Evolutionary conservation across 2,888 invertebrate genomes (phyloP).

Genomic region (Polydrusus cervinus): DNA sequence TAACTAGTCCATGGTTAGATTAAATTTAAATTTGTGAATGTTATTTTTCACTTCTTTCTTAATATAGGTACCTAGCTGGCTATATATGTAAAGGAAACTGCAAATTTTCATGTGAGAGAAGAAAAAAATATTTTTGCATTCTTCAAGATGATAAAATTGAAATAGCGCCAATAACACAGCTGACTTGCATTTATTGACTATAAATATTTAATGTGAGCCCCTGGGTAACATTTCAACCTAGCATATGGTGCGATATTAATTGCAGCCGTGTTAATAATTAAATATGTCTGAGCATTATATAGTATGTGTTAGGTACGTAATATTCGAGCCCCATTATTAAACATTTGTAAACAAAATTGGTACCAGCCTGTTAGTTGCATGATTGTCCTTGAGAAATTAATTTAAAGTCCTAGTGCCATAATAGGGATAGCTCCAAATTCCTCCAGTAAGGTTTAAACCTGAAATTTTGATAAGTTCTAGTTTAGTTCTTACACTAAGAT

Average conservation of each 20-base stretch:
- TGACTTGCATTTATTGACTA: neutral
- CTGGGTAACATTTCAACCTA: neutral
- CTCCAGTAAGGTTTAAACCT: neutral
- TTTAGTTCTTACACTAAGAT: no score
- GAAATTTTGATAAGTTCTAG: neutral
- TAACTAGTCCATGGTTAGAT: no score
- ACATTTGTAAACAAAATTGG: slow-evolving; percentile 17
- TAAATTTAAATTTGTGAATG: no score
- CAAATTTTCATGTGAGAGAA: neutral
- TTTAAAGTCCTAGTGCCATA: neutral
- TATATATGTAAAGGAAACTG: no score
- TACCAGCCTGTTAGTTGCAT: slow-evolving; percentile 11
- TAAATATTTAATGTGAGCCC: neutral
- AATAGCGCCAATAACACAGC: neutral
- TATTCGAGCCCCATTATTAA: slow-evolving; percentile 15
- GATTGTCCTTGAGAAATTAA: slow-evolving; percentile 20
- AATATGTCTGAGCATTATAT: slow-evolving; percentile 12
- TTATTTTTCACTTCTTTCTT: no score
- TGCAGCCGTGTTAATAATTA: slow-evolving; percentile 2
- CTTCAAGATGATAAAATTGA: no score
- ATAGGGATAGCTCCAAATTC: neutral
- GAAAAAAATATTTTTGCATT: neutral
- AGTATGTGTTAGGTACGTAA: slow-evolving; percentile 16
- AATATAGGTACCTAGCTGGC: no score
- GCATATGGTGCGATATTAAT: slow-evolving; percentile 8